A percentile compares a stretch with the other conserved stretches of the same genome.
phyloP scores from a whole-genome alignment of 1,140 invertebrate species.

The Scylla paramamosain region DNA sequence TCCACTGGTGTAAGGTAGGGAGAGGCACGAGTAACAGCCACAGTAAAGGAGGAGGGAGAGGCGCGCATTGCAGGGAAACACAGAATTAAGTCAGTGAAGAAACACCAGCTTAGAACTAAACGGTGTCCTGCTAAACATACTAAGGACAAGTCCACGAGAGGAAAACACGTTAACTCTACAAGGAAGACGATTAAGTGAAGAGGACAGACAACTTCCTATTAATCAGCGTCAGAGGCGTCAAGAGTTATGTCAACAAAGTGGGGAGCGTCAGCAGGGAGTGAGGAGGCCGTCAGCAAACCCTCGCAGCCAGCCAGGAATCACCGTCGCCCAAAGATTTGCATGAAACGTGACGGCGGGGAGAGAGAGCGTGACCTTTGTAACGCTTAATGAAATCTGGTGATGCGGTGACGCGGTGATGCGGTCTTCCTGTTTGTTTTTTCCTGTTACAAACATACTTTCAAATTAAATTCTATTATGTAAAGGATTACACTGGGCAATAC shows the following conservation, averaged over 20 bases:
- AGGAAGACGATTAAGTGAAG: neutral
- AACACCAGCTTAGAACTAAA: neutral
- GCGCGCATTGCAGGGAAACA: neutral
- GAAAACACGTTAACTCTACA: neutral
- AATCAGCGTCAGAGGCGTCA: neutral
- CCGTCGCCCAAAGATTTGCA: neutral
- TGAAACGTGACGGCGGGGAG: neutral
- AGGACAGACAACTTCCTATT: neutral
- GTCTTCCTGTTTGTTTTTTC: neutral
- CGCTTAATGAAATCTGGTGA: no score
- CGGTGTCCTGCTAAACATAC: neutral
- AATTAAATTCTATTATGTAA: no score
- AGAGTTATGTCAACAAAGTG: neutral
- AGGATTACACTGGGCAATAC: no score
- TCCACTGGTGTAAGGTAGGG: neutral
- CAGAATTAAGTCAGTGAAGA: neutral
- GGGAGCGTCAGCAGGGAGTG: neutral
- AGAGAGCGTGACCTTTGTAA: no score
- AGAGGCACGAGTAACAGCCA: neutral
- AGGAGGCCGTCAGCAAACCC: neutral
- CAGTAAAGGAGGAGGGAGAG: neutral
- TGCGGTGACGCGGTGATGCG: neutral
- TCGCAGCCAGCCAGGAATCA: constrained; percentile 6
- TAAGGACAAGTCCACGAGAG: neutral
- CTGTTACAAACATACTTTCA: no score